phyloP scores from a whole-genome alignment of 1,140 invertebrate genomes.

The Thaumetopoea pityocampa region DNA sequence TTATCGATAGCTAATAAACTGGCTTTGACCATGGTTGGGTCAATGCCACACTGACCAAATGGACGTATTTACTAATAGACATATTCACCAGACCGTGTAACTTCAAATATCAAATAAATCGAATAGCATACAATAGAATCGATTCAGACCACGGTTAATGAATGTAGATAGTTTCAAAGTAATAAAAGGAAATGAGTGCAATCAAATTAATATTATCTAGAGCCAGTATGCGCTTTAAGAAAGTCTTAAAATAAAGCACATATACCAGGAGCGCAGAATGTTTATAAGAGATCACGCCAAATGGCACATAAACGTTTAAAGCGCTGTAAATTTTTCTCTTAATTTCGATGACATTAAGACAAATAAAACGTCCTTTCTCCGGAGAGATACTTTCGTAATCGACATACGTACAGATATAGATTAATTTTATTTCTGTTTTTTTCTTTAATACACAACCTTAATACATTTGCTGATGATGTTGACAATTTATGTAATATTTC shows the following conservation, averaged over 20 bases:
- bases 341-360: slow-evolving; percentile 35
- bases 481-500: no score
- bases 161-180: no score
- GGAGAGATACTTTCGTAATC: slow-evolving; percentile 30
- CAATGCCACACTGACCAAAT: slow-evolving; percentile 13
- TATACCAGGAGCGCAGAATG: slow-evolving; percentile 30
- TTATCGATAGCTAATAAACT: slow-evolving; percentile 23
- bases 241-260: slow-evolving; percentile 39
- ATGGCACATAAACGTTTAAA: slow-evolving; percentile 59
- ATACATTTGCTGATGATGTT: no score
- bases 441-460: no score
- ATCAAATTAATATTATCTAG: background rate
- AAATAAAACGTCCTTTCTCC: slow-evolving; percentile 57
- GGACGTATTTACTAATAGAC: no score
- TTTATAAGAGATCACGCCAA: slow-evolving; percentile 53
- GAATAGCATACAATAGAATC: no score
- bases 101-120: no score
- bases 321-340: slow-evolving; percentile 48
- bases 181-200: no score
- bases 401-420: slow-evolving; percentile 1
- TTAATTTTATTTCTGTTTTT: no score
- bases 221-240: slow-evolving; percentile 7
- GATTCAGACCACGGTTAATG: no score
- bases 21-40: slow-evolving; percentile 24
- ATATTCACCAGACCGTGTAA: no score